phyloP scores from a whole-genome alignment of 1,140 invertebrate species.

The Asbolus verrucosus region DNA sequence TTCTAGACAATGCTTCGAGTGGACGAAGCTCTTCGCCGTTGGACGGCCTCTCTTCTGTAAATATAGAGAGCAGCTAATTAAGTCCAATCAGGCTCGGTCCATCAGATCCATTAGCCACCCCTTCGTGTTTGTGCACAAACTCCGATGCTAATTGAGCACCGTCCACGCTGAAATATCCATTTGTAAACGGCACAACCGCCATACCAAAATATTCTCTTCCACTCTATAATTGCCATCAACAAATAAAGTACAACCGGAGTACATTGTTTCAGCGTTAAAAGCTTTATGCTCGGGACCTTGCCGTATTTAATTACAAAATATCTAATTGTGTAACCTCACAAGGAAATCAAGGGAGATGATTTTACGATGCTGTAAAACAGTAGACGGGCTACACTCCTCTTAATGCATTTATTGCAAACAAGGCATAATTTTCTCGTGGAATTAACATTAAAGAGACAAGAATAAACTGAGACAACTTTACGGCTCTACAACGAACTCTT shows the following conservation, averaged over 20 bases:
- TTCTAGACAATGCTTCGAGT: not conserved
- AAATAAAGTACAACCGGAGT: conserved; percentile 26
- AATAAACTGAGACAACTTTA: not conserved
- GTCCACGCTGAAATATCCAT: conserved; percentile 56
- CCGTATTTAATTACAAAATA: conserved; percentile 30
- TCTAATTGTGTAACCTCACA: conserved; percentile 20
- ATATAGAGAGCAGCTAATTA: conserved; percentile 67
- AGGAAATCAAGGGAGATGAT: conserved; percentile 38
- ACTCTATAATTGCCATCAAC: conserved; percentile 3
- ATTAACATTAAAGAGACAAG: not conserved
- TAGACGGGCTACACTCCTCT: not conserved
- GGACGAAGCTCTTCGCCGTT: conserved; percentile 26
- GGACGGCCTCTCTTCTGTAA: conserved; percentile 57
- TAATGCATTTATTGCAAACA: conserved; percentile 32
- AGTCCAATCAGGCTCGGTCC: conserved; percentile 68
- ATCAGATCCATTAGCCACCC: conserved; percentile 66
- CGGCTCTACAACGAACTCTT: not conserved
- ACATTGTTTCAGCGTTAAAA: conserved; percentile 43
- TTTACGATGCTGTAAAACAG: conserved; percentile 29
- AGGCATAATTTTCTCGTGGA: not conserved
- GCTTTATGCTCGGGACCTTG: conserved; percentile 11
- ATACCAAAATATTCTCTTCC: conserved; percentile 33
- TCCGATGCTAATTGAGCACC: conserved; percentile 64
- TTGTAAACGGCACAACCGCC: conserved; percentile 57
- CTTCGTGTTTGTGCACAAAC: conserved; percentile 64